Evolutionary conservation across 1,140 invertebrate genomes (phyloP).

Genomic region (Oscheius sp.): DNA sequence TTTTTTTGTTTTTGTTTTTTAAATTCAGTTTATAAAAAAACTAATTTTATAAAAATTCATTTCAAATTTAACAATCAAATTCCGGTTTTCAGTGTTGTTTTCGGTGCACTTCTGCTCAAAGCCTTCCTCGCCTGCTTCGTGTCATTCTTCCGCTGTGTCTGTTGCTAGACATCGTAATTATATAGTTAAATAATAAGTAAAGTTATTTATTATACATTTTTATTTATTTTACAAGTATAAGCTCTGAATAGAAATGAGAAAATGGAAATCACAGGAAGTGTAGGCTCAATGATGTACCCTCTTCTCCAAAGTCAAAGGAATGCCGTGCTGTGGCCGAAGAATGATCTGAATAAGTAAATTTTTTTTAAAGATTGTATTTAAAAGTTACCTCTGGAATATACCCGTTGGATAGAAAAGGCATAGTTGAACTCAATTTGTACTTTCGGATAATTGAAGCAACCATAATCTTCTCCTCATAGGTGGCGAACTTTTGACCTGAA

Average conservation of each 20-base stretch:
- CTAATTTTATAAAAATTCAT: too few species aligned
- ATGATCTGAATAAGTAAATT: neutral
- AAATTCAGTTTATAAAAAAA: too few species aligned
- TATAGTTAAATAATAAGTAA: neutral
- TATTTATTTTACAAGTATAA: neutral
- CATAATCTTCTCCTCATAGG: conserved; percentile 35
- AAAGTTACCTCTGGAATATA: neutral
- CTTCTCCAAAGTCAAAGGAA: neutral
- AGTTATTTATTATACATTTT: neutral
- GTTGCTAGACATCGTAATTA: neutral
- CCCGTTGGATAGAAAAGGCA: neutral
- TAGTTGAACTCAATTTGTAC: conserved; percentile 3
- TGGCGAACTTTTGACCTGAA: conserved; percentile 35
- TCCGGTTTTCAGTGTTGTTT: neutral
- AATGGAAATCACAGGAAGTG: too few species aligned
- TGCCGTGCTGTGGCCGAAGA: neutral
- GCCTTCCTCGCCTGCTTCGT: conserved; percentile 1
- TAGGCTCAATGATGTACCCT: too few species aligned
- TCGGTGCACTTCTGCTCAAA: neutral
- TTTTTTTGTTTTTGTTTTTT: too few species aligned
- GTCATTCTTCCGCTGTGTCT: conserved; percentile 6
- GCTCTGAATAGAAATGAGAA: too few species aligned
- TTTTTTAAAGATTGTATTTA: neutral
- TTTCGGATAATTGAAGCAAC: conserved; percentile 30
- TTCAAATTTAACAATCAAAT: neutral